Base-by-base conservation (phyloP, 2,888 invertebrate genomes). In the Tinea pellionella region DNA sequence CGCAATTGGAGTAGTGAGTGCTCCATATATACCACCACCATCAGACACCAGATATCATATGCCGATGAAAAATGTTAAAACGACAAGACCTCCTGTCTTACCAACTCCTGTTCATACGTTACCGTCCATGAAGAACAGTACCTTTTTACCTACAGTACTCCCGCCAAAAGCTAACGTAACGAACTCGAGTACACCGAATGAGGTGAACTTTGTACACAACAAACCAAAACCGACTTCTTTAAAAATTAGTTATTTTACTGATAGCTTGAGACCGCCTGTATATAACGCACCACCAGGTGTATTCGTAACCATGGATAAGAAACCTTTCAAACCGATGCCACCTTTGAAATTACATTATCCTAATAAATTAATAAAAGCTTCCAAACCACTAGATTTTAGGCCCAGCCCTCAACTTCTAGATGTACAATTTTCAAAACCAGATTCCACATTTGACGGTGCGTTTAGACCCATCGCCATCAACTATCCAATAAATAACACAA, bases 291-390 rank as follows among this genome's bases (percentile, higher is more conserved):
- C 86, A 0, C 87, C 86, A 0, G 87, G 87, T 30, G 79, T 87
- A 2, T 86, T 87, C 61, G 78, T 78, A 9, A 81, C 82, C 4
- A 81, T 83, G 83, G 86, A 87, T 61, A 87, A 85, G 63, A 87
- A 87, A 59, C 85, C 86, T 1, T 86, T 87, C 60, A 87, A 85
- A 63, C 87, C 87, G 7, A 74, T 87, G 81, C 87, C 87, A 12
- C 86, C 86, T 0, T 61, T 86, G n/a, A 86, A 85, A 62, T 65
- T 68, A 12, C 62, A 66, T 16, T 72, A 78, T 58, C 63, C 68
- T 1, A 63, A 69, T 1, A 84, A 80, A 63, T 72, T 72, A 3
- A 60, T 68, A 29, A 81, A 75, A 66, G 47, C 66, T 7, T 65
- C 66, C 15, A 71, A 65, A 58, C 82, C 80, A 15, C 64, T 70